These are phyloP conservation scores for Euzophera pinguis DNA, from an alignment of 2,888 invertebrate genomes.

Conservation along the genomic window DNA sequence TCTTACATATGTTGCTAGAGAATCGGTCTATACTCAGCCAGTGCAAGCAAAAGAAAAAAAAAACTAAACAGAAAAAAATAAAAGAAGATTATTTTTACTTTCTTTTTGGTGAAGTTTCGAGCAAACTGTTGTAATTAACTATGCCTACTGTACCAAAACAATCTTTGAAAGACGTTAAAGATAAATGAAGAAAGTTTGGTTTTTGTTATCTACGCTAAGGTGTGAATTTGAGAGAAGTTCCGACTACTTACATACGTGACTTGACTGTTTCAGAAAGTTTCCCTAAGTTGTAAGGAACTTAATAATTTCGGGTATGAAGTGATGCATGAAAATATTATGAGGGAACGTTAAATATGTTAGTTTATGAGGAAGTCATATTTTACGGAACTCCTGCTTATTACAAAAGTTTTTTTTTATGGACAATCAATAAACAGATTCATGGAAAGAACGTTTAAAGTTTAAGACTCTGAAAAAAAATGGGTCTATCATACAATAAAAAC, in stretches of 20 bases:
- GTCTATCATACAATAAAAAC: too few species aligned
- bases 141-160: background rate
- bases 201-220: slow-evolving; percentile 4
- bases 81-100: too few species aligned
- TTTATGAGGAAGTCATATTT: too few species aligned
- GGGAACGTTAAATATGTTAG: background rate
- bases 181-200: slow-evolving; percentile 7
- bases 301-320: slow-evolving; percentile 1
- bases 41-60: too few species aligned
- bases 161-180: slow-evolving; percentile 1
- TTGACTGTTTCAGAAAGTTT: slow-evolving; percentile 3
- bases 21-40: too few species aligned
- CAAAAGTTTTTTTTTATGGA: too few species aligned
- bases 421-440: too few species aligned
- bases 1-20: too few species aligned
- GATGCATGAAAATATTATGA: background rate
- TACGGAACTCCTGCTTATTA: background rate
- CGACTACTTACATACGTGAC: slow-evolving; percentile 8
- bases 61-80: too few species aligned
- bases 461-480: too few species aligned
- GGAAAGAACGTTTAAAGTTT: too few species aligned
- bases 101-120: too few species aligned
- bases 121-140: background rate
- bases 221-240: slow-evolving; percentile 7
- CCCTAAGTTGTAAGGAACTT: background rate